phyloP scores from a whole-genome alignment of 1,140 invertebrate species.

The Orius laevigatus region DNA sequence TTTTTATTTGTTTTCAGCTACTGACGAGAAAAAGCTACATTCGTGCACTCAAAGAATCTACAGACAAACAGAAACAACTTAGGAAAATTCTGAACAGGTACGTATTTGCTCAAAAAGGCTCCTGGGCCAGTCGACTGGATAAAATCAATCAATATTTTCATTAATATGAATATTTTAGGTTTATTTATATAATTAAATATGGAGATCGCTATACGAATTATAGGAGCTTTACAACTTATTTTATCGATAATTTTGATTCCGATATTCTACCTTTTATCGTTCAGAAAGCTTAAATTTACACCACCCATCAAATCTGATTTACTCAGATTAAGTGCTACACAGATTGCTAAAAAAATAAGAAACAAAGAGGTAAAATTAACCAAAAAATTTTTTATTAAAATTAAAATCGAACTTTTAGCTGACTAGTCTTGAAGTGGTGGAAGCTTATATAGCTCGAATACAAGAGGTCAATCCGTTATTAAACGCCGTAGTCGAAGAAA shows the following conservation, averaged over 20 bases:
- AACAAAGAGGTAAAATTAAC: constrained; percentile 39
- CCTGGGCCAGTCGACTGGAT: too few species aligned
- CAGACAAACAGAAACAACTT: too few species aligned
- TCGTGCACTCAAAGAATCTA: too few species aligned
- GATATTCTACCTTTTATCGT: constrained; percentile 8
- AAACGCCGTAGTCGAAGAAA: constrained; percentile 47
- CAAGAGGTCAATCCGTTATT: constrained; percentile 46
- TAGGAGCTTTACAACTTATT: constrained; percentile 13
- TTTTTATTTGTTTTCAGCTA: too few species aligned
- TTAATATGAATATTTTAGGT: too few species aligned
- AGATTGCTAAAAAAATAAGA: constrained; percentile 28
- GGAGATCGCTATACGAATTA: constrained; percentile 13
- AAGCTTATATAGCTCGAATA: constrained; percentile 44
- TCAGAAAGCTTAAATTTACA: constrained; percentile 28
- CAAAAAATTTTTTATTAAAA: too few species aligned
- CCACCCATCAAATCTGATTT: constrained; percentile 25
- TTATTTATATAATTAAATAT: neutral
- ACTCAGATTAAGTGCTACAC: constrained; percentile 24
- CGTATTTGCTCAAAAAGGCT: too few species aligned
- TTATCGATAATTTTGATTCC: constrained; percentile 13
- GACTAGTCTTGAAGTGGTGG: constrained; percentile 40
- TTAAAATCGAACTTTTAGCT: too few species aligned
- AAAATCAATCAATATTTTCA: too few species aligned
- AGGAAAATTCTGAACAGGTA: too few species aligned
- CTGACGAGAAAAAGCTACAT: too few species aligned